These are phyloP conservation scores for Acronicta aceris DNA, from an alignment of 2,888 invertebrate genomes.

Conservation along the genomic window DNA sequence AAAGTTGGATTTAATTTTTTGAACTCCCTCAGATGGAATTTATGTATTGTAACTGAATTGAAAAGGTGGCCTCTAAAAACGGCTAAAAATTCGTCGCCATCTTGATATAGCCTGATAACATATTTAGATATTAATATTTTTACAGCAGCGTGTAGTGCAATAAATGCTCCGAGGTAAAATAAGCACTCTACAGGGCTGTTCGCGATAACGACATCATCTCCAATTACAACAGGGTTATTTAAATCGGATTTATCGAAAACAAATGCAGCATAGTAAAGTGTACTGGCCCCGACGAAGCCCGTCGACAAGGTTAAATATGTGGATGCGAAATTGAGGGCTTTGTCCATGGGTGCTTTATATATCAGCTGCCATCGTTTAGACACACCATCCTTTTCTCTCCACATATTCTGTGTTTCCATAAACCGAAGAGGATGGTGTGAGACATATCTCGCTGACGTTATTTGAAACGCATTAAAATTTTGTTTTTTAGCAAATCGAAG, in stretches of 20 bases:
- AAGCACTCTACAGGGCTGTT: conserved; percentile 76
- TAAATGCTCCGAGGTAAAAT: conserved; percentile 76
- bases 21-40: conserved; percentile 78
- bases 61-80: conserved; percentile 76
- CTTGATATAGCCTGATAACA: conserved; percentile 79
- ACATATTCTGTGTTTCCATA: conserved; percentile 74
- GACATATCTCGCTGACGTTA: conserved; percentile 61
- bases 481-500: conserved; percentile 60
- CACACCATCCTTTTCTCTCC: conserved; percentile 75
- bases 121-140: conserved; percentile 79
- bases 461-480: conserved; percentile 55
- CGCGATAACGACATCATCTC: conserved; percentile 77
- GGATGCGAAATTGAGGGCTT: conserved; percentile 68
- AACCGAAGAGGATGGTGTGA: conserved; percentile 76
- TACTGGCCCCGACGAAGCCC: conserved; percentile 58
- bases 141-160: conserved; percentile 73
- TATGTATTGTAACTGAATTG: conserved; percentile 73
- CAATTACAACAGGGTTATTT: conserved; percentile 73
- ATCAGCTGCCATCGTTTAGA: conserved; percentile 78
- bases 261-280: conserved; percentile 75
- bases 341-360: conserved; percentile 84
- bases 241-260: conserved; percentile 69
- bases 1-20: conserved; percentile 74
- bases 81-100: conserved; percentile 82
- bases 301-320: conserved; percentile 77